Evolutionary conservation across 2,888 invertebrate genomes (phyloP), one percentile per base, ranked within the genome.

Genomic region (Athetis lepigone): DNA sequence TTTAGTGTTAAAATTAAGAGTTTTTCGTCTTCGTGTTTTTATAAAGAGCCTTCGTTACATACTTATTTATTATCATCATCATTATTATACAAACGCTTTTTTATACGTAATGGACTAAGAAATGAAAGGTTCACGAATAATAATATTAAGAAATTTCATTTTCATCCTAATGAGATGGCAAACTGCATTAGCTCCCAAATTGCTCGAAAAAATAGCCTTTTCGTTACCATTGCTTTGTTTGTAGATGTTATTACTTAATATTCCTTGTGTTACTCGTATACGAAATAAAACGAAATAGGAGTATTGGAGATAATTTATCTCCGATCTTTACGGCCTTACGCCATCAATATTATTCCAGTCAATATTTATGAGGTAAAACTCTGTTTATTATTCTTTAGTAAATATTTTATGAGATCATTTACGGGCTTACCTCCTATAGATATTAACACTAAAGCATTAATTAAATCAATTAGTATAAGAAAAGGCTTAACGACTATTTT

Each of bases 351-450:
- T 49, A 37, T 43, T 36, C 27, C 60, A 37, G 29, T 36, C 18
- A 36, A 65, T 59, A 65, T 65, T 65, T 47, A 65, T 36, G 47
- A 63, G 16, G 23, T 63, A 42, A 42, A 39, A 18, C 25, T 68
- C 8, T n/a, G n/a, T 40, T 58, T 46, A 68, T 64, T 40, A 59
- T 36, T 40, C 42, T 65, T 65, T 36, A 47, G 60, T 59, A 4
- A 68, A 64, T 47, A 60, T 56, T 65, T 49, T 36, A 59, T 70
- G n/a, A 36, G 40, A 70, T 25, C 70, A 29, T 42, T 47, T 59
- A 59, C 6, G 13, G 27, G 40, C 36, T 68, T 27, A 43, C 6
- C 9, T n/a, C 8, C 6, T 40, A 37, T 21, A 37, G 4, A 42
- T 33, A 46, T 40, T 25, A n/a, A 7, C 8, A 40, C 4, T 21